A percentile compares a stretch with the other conserved stretches of the same genome.
Conservation (phyloP, 2,888 invertebrate species). For the Drosophila crucigera region DNA sequence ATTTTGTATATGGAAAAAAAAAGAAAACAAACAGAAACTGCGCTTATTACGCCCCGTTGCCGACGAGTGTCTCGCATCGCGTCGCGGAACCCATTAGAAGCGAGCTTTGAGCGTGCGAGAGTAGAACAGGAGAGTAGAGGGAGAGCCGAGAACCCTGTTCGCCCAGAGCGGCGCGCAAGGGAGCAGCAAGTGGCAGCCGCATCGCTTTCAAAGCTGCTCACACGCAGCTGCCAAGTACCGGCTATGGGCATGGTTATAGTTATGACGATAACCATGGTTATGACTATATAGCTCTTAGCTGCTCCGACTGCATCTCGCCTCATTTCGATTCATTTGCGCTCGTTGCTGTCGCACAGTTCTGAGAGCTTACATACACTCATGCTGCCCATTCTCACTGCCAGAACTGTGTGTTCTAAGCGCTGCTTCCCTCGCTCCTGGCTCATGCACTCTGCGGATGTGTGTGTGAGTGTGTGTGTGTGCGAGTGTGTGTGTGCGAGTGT, state of each 20-base stretch:
- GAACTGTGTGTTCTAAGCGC: conserved; percentile 33
- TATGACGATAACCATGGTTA: conserved; percentile 30
- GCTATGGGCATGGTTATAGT: conserved; percentile 45
- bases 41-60: conserved; percentile 68
- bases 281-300: conserved; percentile 30
- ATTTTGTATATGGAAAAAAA: conserved; percentile 42
- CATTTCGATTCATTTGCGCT: conserved; percentile 61
- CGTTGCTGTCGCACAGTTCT: conserved; percentile 10
- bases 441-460: conserved; percentile 18
- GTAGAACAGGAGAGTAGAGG: neutral
- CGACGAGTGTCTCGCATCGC: conserved; percentile 29
- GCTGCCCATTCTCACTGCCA: conserved; percentile 8
- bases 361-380: conserved; percentile 2
- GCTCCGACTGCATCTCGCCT: conserved; percentile 62
- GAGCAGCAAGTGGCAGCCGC: conserved; percentile 39
- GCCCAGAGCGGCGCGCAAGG: conserved; percentile 21
- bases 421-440: conserved; percentile 33
- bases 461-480: conserved; percentile 18
- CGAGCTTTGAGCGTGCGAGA: conserved; percentile 43
- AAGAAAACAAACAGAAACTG: conserved; percentile 65
- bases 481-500: conserved; percentile 20
- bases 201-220: conserved; percentile 32
- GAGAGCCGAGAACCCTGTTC: neutral
- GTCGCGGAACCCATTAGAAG: conserved; percentile 63
- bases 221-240: conserved; percentile 63